Evolutionary conservation across 2,888 invertebrate species (phyloP).

Genomic region (Iselma pallidipennis): DNA sequence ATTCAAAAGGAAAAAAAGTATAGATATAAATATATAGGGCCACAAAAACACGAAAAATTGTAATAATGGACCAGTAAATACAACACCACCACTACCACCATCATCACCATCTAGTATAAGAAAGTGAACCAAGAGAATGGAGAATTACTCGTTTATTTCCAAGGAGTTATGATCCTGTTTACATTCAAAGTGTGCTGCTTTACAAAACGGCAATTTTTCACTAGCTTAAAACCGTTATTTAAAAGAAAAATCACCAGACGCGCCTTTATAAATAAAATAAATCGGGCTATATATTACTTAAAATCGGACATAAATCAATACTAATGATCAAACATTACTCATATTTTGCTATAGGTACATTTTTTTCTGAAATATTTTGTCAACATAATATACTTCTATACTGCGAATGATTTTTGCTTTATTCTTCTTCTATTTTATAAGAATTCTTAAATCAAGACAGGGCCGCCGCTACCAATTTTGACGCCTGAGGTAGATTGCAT

Average conservation of each 20-base stretch:
- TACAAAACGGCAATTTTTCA: slow-evolving; percentile 25
- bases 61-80: no score
- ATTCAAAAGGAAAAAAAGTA: no score
- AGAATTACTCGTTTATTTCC: slow-evolving; percentile 6
- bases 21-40: no score
- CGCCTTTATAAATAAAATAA: slow-evolving; percentile 33
- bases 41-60: no score
- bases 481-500: no score
- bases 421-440: no score
- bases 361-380: neutral
- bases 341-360: slow-evolving; percentile 15
- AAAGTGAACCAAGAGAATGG: neutral
- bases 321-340: slow-evolving; percentile 31
- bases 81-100: no score
- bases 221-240: slow-evolving; percentile 24
- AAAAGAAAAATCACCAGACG: slow-evolving; percentile 29
- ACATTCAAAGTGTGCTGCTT: slow-evolving; percentile 12
- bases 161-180: slow-evolving; percentile 10
- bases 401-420: no score
- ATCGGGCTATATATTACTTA: slow-evolving; percentile 33
- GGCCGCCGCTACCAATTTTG: neutral
- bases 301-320: slow-evolving; percentile 35
- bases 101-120: no score
- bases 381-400: neutral
- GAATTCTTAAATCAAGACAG: neutral